Evolutionary conservation across 2,797 vertebrate species (phyloP).

Genomic region (Cryptoprocta ferox): DNA sequence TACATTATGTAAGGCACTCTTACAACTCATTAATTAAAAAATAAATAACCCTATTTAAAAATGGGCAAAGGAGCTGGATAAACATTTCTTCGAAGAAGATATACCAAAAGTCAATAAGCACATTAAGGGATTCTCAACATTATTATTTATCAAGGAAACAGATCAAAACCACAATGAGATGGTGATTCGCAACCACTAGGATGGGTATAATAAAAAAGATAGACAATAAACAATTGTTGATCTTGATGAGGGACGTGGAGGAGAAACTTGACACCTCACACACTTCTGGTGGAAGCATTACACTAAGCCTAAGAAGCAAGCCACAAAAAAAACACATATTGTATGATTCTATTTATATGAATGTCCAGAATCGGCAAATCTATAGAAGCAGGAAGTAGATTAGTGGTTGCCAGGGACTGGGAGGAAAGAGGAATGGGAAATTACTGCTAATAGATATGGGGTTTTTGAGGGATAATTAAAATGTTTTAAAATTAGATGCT

Average conservation of each 20-base stretch:
- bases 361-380: neutral
- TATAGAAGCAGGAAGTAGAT: neutral
- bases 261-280: neutral
- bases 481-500: neutral
- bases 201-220: neutral
- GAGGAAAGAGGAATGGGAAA: neutral
- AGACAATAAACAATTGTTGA: neutral
- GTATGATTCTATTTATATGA: neutral
- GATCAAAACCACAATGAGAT: neutral
- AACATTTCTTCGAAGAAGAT: conserved; percentile 6
- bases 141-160: neutral
- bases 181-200: neutral
- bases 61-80: neutral
- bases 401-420: neutral
- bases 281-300: neutral
- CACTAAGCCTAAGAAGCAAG: neutral
- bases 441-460: neutral
- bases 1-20: neutral
- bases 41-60: neutral
- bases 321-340: neutral
- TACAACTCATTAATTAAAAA: neutral
- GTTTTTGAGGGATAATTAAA: neutral
- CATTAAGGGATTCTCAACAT: neutral
- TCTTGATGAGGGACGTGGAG: neutral
- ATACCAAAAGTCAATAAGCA: neutral